These are phyloP conservation scores for Microcebus murinus DNA, from an alignment of 2,113 vertebrate species.

Conservation along the genomic window DNA sequence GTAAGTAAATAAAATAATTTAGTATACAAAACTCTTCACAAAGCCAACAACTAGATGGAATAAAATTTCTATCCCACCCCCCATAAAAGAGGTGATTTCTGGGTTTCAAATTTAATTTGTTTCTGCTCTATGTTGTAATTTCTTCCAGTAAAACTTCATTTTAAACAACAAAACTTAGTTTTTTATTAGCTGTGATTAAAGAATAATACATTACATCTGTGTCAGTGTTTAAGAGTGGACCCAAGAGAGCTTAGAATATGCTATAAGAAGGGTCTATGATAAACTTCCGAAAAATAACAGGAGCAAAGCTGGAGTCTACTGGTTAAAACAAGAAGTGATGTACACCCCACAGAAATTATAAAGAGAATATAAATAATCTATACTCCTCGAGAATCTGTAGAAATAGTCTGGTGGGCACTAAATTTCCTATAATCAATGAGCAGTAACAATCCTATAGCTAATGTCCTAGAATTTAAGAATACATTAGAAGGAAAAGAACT, in stretches of 20 bases:
- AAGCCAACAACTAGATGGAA: not conserved
- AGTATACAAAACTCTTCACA: not conserved
- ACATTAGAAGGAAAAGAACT: not conserved
- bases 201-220: not conserved
- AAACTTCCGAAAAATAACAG: not conserved
- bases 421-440: not conserved
- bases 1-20: not conserved
- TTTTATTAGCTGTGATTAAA: not conserved
- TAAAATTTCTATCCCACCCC: not conserved
- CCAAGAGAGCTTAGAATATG: not conserved
- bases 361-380: not conserved
- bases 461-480: not conserved
- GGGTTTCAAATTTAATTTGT: not conserved
- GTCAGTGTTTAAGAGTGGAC: not conserved
- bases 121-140: conserved; percentile 5
- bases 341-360: not conserved
- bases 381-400: not conserved
- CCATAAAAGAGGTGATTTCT: not conserved
- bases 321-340: not conserved
- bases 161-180: not conserved
- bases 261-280: too few species aligned
- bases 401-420: not conserved
- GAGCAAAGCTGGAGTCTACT: accelerated
- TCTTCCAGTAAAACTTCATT: not conserved
- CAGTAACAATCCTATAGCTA: accelerated